Evolutionary conservation across 2,888 invertebrate genomes (phyloP).

Genomic region (Arctia plantaginis): DNA sequence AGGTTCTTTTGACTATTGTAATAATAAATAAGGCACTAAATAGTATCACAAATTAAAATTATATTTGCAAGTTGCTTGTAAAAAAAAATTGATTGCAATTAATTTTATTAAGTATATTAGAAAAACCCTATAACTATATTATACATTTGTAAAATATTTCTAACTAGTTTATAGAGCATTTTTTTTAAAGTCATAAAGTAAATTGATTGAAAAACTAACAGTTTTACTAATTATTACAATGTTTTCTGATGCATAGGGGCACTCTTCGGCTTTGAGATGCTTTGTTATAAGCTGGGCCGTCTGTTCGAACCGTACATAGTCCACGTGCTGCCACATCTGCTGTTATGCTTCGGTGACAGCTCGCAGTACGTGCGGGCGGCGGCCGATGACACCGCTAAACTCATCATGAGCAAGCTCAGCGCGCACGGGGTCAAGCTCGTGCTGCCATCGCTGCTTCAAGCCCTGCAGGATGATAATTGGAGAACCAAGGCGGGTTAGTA

Average conservation of each 20-base stretch:
- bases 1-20: too few relatives aligned
- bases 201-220: too few relatives aligned
- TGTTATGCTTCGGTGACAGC: slow-evolving; percentile 98
- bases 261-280: slow-evolving; percentile 98
- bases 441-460: slow-evolving; percentile 96
- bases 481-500: slow-evolving; percentile 95
- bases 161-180: too few relatives aligned
- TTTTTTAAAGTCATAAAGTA: too few relatives aligned
- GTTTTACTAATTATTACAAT: too few relatives aligned
- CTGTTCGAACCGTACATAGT: slow-evolving; percentile 99
- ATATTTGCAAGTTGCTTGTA: too few relatives aligned
- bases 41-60: too few relatives aligned
- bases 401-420: slow-evolving; percentile 97
- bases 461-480: slow-evolving; percentile 99
- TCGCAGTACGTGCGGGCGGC: slow-evolving; percentile 98
- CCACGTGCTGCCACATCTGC: slow-evolving; percentile 96
- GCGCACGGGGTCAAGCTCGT: slow-evolving; percentile 99
- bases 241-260: slow-evolving; percentile 92
- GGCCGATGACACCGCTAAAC: slow-evolving; percentile 98
- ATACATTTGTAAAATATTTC: too few relatives aligned
- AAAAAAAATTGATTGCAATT: too few relatives aligned
- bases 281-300: slow-evolving; percentile 97
- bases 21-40: too few relatives aligned
- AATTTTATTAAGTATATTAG: too few relatives aligned
- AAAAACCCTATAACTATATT: too few relatives aligned